Evolutionary conservation across 2,113 vertebrate species (phyloP), one percentile per base, ranked within the genome.

Genomic region (Oncorhynchus gorbuscha): DNA sequence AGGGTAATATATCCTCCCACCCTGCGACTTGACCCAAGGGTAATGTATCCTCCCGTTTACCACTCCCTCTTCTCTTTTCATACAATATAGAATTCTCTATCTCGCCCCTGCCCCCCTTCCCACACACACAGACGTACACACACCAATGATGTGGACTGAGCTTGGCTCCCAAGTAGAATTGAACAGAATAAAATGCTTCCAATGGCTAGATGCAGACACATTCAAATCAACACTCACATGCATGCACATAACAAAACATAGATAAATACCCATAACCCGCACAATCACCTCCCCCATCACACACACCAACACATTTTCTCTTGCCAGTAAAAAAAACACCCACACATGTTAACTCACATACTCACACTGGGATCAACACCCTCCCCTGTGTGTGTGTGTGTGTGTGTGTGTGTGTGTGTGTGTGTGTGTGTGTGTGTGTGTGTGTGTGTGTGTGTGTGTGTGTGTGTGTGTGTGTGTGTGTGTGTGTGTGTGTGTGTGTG

Each of bases 1-100:
- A 93, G 91, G 91, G 91, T 89, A 92, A 93, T 92, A 93, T 92
- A 92, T 93, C 89, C 86, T 88, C 83, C 70, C 88, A 85, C 76
- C 35, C 86, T 82, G 87, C 81, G 87, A 49, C 86, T 83, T 92
- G 88, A 91, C 91, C 92, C 90, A 91, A 89, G 92, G 92, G 89
- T 91, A 92, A 91, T 90, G 85, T 90, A 91, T 93, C 79, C 88
- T 85, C 89, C 87, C 85, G 86, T 89, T 93, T 92, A 93, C 89
- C 89, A 84, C 90, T 86, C 84, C 79, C 72, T 82, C 69, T 26
- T 35, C 81, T 78, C 84, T 83, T 79, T 82, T 71, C 26, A 61
- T 87, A 88, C 79, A 79, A 79, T 89, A 87, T 83, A 89, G 69
- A 49, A 86, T 86, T 80, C 78, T 85, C 76, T 69, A 22, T 39